Evolutionary conservation across 2,888 invertebrate species (phyloP), one percentile per base, ranked within the genome.

Genomic region (Cryptops parisi): DNA sequence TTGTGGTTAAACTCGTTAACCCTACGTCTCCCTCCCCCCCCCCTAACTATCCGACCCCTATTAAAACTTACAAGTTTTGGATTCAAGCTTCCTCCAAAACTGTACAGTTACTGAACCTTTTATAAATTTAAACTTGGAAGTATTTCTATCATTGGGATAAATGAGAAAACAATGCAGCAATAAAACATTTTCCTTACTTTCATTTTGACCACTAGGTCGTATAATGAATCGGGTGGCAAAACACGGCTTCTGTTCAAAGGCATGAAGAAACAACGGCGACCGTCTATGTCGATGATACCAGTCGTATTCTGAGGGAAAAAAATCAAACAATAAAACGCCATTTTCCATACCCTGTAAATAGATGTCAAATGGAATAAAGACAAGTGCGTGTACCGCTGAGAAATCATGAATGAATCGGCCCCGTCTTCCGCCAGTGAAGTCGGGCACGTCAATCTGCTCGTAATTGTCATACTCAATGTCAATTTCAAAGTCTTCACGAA

Each of bases 391-490:
- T 22, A 79, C 79, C 60, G 78, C 77, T 60, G 80, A 81, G 68
- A 96, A 96, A 70, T 96, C 93, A 64, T 96, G 94, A 62, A 94
- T 81, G 65, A 93, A 91, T 58, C 85, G 78, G 52, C 90, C 87
- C 45, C 77, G 78, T 33, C 82, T 78, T 1, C 87, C 88, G 59
- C 84, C 82, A 57, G 79, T 79, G 65, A 87, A 86, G 65, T 84
- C 82, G 15, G 85, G 82, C 5, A 94, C 89, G 62, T 84, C 79
- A 61, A 96, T 86, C 68, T 82, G 84, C 67, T 91, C 87, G 65
- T 82, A 82, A 50, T 77, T 74, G 59, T 82, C 81, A 24, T 77
- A 75, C 47, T 78, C 77, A 44, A 79, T 67, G 64, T 82, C 84
- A 60, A 93, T 76, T 64, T 90, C 86, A 62, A 91, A 78, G 59